Conservation (phyloP, 2,888 invertebrate genomes). For the Macrophya alboannulata region DNA sequence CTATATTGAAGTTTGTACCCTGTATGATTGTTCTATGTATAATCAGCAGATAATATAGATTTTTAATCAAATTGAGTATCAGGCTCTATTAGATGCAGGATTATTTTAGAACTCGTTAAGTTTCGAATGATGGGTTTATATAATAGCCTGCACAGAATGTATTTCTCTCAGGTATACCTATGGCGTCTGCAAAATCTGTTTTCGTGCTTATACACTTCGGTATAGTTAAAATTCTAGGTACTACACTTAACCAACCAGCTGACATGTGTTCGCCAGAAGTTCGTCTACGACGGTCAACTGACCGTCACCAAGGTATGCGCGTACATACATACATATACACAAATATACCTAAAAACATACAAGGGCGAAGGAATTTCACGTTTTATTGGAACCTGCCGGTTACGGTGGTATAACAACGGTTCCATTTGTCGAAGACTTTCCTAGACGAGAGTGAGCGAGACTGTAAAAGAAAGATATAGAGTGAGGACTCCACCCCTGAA, state of each 20-base stretch:
- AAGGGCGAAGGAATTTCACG: conserved; percentile 16
- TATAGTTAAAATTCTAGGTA: conserved; percentile 17
- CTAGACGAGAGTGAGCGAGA: conserved; percentile 8
- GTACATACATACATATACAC: background rate
- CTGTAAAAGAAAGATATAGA: background rate
- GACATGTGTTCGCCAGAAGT: conserved; percentile 50
- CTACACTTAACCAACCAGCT: conserved; percentile 13
- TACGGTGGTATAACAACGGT: conserved; percentile 29
- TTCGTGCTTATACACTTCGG: background rate
- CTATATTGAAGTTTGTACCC: too few species aligned
- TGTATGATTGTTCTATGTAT: too few species aligned
- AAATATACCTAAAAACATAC: background rate
- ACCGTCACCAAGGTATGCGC: conserved; percentile 7
- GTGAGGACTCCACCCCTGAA: conserved; percentile 22
- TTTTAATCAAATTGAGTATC: background rate
- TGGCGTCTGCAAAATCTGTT: background rate
- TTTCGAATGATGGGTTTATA: background rate
- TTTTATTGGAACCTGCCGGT: conserved; percentile 41
- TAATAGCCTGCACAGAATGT: background rate
- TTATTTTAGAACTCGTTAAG: background rate
- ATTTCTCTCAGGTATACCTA: background rate
- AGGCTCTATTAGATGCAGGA: background rate
- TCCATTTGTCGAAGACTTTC: conserved; percentile 2
- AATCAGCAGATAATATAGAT: background rate
- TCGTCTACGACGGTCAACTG: background rate